These are phyloP conservation scores for Hippocampus abdominalis DNA, from an alignment of 2,113 vertebrate genomes.

Conservation along the genomic window DNA sequence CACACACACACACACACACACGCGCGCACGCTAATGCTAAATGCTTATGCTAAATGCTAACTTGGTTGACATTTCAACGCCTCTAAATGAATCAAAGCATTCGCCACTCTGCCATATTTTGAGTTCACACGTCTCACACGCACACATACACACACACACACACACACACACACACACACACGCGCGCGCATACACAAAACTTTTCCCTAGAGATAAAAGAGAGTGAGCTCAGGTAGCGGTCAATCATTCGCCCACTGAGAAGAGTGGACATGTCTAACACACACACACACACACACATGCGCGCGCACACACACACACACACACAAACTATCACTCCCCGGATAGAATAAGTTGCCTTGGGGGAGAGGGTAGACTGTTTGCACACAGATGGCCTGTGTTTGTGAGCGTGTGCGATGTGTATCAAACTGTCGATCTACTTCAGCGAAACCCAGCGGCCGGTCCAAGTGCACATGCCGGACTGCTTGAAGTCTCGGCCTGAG, in stretches of 20 bases:
- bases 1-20: no score
- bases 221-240: constrained; percentile 67
- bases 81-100: no score
- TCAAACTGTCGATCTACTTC: constrained; percentile 23
- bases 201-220: constrained; percentile 41
- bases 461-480: constrained; percentile 55
- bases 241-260: constrained; percentile 61
- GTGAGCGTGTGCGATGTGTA: constrained; percentile 21
- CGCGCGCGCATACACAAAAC: constrained; percentile 18
- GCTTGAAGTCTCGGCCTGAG: constrained; percentile 61
- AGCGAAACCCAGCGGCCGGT: constrained; percentile 47
- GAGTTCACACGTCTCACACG: constrained; percentile 21
- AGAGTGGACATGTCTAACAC: constrained; percentile 60
- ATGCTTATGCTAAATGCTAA: no score
- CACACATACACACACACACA: constrained; percentile 47
- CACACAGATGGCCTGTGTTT: constrained; percentile 26
- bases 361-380: constrained; percentile 56
- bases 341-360: constrained; percentile 44
- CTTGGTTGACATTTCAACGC: no score
- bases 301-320: constrained; percentile 22
- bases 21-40: no score
- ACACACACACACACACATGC: constrained; percentile 23
- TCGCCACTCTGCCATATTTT: background rate
- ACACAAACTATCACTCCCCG: constrained; percentile 10
- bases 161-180: background rate